These are phyloP conservation scores for Prosapia bicincta DNA, from an alignment of 2,888 invertebrate species.

Conservation along the genomic window DNA sequence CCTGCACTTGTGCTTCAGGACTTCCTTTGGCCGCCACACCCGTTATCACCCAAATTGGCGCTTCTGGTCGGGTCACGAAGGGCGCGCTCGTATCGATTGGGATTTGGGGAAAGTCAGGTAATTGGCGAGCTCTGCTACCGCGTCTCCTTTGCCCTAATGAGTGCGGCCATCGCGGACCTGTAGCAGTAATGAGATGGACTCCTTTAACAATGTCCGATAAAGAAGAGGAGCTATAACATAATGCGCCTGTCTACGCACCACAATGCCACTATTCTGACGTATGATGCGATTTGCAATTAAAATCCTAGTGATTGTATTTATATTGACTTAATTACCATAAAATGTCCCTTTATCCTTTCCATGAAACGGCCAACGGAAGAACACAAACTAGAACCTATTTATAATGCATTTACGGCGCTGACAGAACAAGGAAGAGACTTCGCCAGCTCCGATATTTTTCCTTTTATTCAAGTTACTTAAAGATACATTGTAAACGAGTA, in stretches of 20 bases:
- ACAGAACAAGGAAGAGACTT: no score
- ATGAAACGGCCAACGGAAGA: background rate
- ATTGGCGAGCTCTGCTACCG: background rate
- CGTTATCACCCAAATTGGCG: background rate
- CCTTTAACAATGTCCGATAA: background rate
- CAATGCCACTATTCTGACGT: background rate
- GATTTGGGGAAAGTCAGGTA: background rate
- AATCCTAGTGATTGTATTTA: background rate
- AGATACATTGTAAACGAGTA: no score
- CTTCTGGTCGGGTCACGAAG: background rate
- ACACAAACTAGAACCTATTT: no score
- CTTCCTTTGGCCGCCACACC: background rate
- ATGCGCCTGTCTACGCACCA: background rate
- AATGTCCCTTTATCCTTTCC: background rate
- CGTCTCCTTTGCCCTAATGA: background rate
- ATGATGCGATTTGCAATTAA: background rate
- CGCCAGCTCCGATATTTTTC: no score
- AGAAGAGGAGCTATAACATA: background rate
- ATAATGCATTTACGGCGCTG: no score
- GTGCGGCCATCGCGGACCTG: background rate
- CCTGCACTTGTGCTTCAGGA: no score
- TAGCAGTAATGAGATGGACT: background rate
- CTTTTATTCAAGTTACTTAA: no score
- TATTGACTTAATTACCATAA: background rate
- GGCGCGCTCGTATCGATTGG: background rate